These are phyloP conservation scores for Tympanuchus pallidicinctus DNA, from an alignment of 2,113 vertebrate species.

Conservation along the genomic window DNA sequence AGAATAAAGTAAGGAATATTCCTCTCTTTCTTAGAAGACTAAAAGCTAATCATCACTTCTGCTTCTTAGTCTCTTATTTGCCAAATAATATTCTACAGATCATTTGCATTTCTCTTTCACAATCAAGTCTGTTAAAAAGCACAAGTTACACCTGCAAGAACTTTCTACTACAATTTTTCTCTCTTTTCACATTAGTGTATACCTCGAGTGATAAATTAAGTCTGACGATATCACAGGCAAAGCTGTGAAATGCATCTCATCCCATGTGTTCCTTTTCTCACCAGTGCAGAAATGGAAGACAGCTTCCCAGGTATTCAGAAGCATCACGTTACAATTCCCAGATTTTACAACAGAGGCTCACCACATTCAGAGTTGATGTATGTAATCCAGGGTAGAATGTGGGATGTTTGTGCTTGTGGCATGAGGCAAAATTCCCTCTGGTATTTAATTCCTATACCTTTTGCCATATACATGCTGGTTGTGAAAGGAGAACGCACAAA, in stretches of 20 bases:
- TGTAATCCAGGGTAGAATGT: not conserved
- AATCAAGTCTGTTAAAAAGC: not conserved
- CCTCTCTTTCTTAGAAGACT: not conserved
- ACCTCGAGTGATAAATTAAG: not conserved
- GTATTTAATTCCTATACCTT: not conserved
- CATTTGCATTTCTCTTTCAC: not conserved
- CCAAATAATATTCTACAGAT: not conserved
- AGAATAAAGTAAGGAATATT: not conserved
- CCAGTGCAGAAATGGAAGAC: not conserved
- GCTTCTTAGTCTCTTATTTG: not conserved
- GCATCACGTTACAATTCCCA: not conserved
- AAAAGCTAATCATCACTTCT: not conserved
- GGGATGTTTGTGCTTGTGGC: not conserved
- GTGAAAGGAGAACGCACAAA: not conserved
- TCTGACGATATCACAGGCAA: not conserved
- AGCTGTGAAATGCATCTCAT: not conserved
- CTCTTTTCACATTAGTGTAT: not conserved
- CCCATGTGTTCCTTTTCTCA: not conserved
- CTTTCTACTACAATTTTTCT: not conserved
- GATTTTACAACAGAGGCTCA: not conserved
- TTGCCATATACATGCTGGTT: not conserved
- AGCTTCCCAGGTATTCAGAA: not conserved
- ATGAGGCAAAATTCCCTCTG: not conserved
- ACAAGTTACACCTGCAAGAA: not conserved
- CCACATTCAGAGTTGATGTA: not conserved